phyloP scores from a whole-genome alignment of 2,888 invertebrate species.

The Yponomeuta evonymella region DNA sequence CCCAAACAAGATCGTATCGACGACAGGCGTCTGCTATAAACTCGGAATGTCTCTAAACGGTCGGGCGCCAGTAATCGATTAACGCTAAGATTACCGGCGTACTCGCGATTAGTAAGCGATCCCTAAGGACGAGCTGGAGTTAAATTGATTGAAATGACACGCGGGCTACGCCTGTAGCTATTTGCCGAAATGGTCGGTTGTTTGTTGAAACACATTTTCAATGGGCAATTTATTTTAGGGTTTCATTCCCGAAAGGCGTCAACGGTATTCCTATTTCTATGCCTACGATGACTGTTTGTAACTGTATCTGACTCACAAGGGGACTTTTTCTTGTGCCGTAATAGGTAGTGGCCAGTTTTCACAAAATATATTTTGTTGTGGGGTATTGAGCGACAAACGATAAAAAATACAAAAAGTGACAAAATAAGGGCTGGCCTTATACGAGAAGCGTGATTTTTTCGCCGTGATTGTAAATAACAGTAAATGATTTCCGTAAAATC shows the following conservation, averaged over 20 bases:
- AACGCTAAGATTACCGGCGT: background rate
- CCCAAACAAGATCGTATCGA: background rate
- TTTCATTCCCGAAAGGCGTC: conserved; percentile 1
- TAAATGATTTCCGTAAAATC: too few species aligned
- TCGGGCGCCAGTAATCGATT: background rate
- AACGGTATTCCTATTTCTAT: background rate
- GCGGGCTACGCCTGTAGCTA: too few species aligned
- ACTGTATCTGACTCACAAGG: background rate
- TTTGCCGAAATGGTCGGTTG: too few species aligned
- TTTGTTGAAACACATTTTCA: too few species aligned
- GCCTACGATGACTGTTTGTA: conserved; percentile 1
- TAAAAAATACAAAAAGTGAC: too few species aligned
- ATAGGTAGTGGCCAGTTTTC: too few species aligned
- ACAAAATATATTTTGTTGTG: too few species aligned
- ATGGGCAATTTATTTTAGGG: background rate
- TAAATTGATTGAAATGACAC: background rate
- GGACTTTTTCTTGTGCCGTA: too few species aligned
- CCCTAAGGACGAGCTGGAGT: background rate
- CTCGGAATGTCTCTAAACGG: background rate
- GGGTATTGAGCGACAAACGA: too few species aligned
- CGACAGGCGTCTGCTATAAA: background rate
- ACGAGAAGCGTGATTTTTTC: too few species aligned
- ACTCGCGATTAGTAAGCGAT: background rate
- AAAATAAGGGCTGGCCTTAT: too few species aligned
- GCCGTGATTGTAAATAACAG: too few species aligned